phyloP scores from a whole-genome alignment of 2,113 vertebrate genomes.

The Scopus umbretta region DNA sequence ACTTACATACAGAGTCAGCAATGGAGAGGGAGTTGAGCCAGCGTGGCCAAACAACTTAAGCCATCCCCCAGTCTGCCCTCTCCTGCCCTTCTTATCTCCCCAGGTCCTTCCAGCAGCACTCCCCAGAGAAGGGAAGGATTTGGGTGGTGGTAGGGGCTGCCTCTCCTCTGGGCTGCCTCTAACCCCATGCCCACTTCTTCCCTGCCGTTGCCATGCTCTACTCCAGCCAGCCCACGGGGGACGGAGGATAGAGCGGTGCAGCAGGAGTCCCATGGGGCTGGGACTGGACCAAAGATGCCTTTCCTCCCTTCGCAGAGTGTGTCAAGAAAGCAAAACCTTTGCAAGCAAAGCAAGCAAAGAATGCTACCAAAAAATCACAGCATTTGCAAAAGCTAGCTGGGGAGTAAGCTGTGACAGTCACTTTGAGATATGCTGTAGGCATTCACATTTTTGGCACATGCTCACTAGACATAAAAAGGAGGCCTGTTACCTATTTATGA shows the following conservation, averaged over 20 bases:
- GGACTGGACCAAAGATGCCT: not conserved
- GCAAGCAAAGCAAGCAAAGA: not conserved
- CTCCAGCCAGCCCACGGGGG: not conserved
- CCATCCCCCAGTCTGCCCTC: not conserved
- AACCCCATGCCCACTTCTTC: not conserved
- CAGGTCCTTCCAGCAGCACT: not conserved
- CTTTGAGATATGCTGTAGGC: not conserved
- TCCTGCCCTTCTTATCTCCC: not conserved
- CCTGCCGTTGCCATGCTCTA: not conserved
- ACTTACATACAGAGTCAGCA: rapidly evolving
- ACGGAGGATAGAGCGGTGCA: not conserved
- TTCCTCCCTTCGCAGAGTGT: not conserved
- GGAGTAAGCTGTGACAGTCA: not conserved
- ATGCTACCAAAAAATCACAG: not conserved
- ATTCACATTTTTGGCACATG: not conserved
- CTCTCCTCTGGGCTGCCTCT: not conserved
- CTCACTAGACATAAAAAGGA: not conserved
- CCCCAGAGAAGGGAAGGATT: not conserved
- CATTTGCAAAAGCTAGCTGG: not conserved
- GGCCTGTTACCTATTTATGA: rapidly evolving
- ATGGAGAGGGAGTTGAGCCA: not conserved
- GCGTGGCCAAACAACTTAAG: not conserved
- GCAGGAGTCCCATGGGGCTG: not conserved
- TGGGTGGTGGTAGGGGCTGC: not conserved
- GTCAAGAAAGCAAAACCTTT: not conserved